Base-by-base conservation (phyloP, 2,888 invertebrate genomes). In the Schizotus pectinicornis region DNA sequence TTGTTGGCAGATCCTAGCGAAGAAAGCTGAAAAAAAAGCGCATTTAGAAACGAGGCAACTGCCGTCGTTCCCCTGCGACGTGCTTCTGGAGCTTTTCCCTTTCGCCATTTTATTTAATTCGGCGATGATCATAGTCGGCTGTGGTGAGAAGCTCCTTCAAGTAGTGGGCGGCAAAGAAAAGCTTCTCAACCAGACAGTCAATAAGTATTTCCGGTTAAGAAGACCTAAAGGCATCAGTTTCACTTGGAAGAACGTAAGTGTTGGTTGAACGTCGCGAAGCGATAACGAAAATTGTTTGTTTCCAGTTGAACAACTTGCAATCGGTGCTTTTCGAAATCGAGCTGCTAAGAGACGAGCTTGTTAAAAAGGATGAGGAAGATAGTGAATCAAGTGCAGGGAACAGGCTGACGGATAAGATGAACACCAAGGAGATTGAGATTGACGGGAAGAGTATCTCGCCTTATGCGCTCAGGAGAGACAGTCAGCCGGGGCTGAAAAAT, bases 311-410 rank as follows among this genome's bases (percentile, higher is more conserved):
- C 53, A 88, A 89, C 74, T 85, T 94, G 81, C 90, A 91, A 71
- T 89, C 90, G 0, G 92, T 94, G 51, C 83, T 92, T 73, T 95
- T 94, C 73, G 95, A 95, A 77, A 79, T 95, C 67, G 94, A 95
- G 77, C 79, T 92, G 48, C 80, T 91, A 62, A 83, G 90, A 7
- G 69, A 58, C 1, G 72, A 74, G 42, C 52, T 75, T 32, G 63
- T 71, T n/a, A 67, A 62, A 57, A 56, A 43, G 14, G 14, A 59
- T 9, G 48, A 42, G 6, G 61, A 61, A 7, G 9, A 41, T 1
- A 34, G 39, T 22, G 50, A 53, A 30, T 42, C 53, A 34, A 35
- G 37, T 2, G 53, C 56, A n/a, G 42, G 49, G n/a, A 52, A 62
- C n/a, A 54, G 45, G 3, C 53, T 64, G 11, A 52, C 56, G 9